Evolutionary conservation across 2,113 vertebrate species (phyloP), one percentile per base, ranked within the genome.

Genomic region (Podarcis muralis): DNA sequence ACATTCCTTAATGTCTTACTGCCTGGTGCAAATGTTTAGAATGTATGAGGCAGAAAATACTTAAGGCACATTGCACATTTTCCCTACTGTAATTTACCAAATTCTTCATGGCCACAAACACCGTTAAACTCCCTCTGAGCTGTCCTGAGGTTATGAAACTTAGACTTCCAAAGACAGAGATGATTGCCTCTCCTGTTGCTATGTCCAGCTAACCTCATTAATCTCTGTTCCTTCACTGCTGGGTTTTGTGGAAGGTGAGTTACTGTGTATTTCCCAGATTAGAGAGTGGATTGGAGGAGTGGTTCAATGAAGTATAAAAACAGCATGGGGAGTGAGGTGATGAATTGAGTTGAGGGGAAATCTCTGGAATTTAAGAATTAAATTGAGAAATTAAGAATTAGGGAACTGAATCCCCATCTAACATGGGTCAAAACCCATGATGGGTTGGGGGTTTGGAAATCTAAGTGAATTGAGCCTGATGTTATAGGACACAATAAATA

Each of bases 1-100:
- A 76, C 1, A 0, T 40, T 25, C 13, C 59, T 65, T 37, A 11
- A 71, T 27, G 4, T 23, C 65, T 30, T 18, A 3, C 43, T 72
- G 20, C 35, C 71, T 37, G 32, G 77, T 25, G 37, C 69, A 43
- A 22, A 3, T 37, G 1, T 13, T 4, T 40, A 32, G 30, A 12
- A 7, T 1, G 0, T 23, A 15, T 1, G 13, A 12, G 57, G 1
- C 0, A 15, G 0, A 13, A 30, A 30, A 71, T 7, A 23, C 30
- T 25, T 30, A 30, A 75, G 57, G 20, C 75, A 1, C 1, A 13
- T n/a, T 22, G 11, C 6, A n/a, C 16, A 35, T 85, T 75, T 74
- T 37, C 23, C 53, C 22, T 76, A 13, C n/a, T 5, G 7, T 12
- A 75, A 85, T 62, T 37, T 25, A 27, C 6, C 37, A 6, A 23